phyloP scores from a whole-genome alignment of 2,888 invertebrate genomes.

The Anthrax anthrax region DNA sequence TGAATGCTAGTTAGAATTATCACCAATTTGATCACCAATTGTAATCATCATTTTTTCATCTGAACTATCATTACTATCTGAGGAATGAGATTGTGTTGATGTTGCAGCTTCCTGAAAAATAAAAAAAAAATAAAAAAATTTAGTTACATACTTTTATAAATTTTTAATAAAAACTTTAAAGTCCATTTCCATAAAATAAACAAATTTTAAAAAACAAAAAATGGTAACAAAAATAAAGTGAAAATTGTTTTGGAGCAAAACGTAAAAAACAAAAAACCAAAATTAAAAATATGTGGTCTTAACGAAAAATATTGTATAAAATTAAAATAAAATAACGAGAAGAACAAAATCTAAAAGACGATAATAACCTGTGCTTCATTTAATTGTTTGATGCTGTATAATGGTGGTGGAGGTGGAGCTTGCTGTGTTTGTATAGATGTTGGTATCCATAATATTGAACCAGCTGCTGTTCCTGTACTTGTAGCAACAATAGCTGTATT shows the following conservation, averaged over 20 bases:
- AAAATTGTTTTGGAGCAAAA: not conserved
- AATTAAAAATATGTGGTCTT: too few species aligned
- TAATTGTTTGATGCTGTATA: constrained; percentile 33
- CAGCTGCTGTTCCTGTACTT: not conserved
- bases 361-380: constrained; percentile 34
- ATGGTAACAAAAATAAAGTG: not conserved
- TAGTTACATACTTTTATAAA: not conserved
- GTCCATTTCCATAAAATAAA: not conserved
- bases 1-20: constrained; percentile 30
- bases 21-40: constrained; percentile 22
- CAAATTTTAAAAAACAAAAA: not conserved
- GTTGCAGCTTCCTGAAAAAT: constrained; percentile 49
- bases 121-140: not conserved
- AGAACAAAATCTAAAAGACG: constrained; percentile 15
- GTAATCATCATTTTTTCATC: constrained; percentile 57
- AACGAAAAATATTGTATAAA: too few species aligned
- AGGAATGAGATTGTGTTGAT: constrained; percentile 56
- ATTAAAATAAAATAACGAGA: constrained; percentile 21
- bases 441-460: constrained; percentile 7
- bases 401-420: constrained; percentile 29
- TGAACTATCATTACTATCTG: constrained; percentile 55
- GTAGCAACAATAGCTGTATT: not conserved
- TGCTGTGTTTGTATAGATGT: constrained; percentile 14
- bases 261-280: not conserved
- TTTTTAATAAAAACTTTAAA: not conserved